phyloP scores from a whole-genome alignment of 2,888 invertebrate genomes.

The Miltochrista miniata region DNA sequence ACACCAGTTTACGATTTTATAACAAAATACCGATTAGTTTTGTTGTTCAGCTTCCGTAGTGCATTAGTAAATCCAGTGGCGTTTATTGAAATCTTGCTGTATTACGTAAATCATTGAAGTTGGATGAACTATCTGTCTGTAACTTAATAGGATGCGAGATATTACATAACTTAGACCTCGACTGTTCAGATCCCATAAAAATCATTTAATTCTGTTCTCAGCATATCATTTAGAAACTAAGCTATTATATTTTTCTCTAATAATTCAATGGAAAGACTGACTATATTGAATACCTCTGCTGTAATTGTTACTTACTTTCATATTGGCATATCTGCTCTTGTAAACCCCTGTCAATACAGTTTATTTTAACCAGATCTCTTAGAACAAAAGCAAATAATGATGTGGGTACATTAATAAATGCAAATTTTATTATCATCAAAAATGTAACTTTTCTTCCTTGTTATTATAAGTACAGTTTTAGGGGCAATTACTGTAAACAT shows the following conservation, averaged over 20 bases:
- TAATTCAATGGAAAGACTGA: no score
- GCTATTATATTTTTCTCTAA: no score
- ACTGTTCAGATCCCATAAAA: no score
- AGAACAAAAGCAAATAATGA: background rate
- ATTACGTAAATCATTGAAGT: no score
- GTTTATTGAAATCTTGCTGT: no score
- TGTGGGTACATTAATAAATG: background rate
- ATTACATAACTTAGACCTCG: no score
- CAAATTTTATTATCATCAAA: background rate
- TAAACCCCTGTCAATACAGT: background rate
- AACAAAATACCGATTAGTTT: slow-evolving; percentile 17
- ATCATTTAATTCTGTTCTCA: no score
- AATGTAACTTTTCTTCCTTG: background rate
- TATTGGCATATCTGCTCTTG: background rate
- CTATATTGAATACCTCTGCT: no score
- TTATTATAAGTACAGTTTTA: background rate
- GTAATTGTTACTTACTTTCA: background rate
- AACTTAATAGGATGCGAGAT: no score
- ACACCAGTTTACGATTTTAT: slow-evolving; percentile 29
- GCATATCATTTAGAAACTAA: no score
- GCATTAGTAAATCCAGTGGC: no score
- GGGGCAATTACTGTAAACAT: no score
- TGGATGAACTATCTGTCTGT: background rate
- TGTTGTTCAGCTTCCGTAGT: slow-evolving; percentile 13
- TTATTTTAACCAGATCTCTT: background rate